Conservation (phyloP, 2,888 invertebrate genomes). For the Germaria angustata region DNA sequence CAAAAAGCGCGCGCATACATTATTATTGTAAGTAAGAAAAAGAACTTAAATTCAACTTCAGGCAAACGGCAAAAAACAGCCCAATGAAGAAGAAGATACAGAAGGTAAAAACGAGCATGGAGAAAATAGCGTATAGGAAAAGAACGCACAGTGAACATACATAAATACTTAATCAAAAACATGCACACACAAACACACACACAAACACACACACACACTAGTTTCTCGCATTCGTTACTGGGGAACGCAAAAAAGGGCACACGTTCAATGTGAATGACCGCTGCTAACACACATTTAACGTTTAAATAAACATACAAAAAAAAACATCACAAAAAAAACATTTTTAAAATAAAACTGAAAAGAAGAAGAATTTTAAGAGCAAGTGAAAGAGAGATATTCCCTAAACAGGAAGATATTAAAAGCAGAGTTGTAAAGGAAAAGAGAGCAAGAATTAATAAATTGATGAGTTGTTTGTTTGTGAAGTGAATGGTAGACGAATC, state of each 20-base stretch:
- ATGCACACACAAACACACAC: background rate
- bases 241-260: constrained; percentile 72
- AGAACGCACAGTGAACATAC: constrained; percentile 37
- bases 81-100: background rate
- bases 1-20: constrained; percentile 63
- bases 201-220: background rate
- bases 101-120: background rate
- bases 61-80: background rate
- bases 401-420: constrained; percentile 51
- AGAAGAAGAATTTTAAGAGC: constrained; percentile 10
- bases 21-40: constrained; percentile 29
- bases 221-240: constrained; percentile 6
- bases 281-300: constrained; percentile 78
- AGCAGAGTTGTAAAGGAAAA: constrained; percentile 3
- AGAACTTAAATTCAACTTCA: background rate
- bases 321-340: constrained; percentile 54
- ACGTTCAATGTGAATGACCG: constrained; percentile 78
- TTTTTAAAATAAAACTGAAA: constrained; percentile 8
- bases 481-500: background rate
- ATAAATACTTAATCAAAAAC: background rate
- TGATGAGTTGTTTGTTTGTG: background rate
- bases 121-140: constrained; percentile 50
- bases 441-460: constrained; percentile 38
- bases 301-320: constrained; percentile 66
- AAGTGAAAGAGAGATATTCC: constrained; percentile 8